Conservation (phyloP, 1,140 invertebrate genomes). For the Laupala kohalensis region DNA sequence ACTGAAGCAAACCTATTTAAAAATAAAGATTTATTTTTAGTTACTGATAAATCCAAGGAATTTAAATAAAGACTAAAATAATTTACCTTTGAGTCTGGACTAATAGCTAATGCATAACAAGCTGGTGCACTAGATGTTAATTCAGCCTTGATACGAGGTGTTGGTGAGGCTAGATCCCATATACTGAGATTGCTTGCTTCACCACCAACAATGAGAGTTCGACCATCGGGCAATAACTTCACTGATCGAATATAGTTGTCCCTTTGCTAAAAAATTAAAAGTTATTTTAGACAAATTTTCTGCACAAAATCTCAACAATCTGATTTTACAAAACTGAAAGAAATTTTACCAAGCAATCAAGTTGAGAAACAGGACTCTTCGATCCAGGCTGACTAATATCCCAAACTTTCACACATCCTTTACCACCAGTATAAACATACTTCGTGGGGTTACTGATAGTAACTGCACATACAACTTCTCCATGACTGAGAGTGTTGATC, state of each 20-base stretch:
- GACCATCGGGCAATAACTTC: constrained; percentile 78
- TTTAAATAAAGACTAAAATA: neutral
- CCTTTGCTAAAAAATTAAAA: constrained; percentile 36
- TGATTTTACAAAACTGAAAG: neutral
- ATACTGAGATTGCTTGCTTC: constrained; percentile 82
- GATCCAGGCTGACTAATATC: constrained; percentile 60
- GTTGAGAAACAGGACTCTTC: constrained; percentile 62
- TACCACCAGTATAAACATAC: constrained; percentile 78
- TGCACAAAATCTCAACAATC: neutral
- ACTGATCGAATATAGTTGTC: constrained; percentile 88
- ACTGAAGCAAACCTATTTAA: constrained; percentile 65
- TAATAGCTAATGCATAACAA: constrained; percentile 88
- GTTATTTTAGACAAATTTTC: neutral
- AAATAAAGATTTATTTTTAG: too few species aligned
- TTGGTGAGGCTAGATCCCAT: constrained; percentile 79
- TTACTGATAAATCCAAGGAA: too few species aligned
- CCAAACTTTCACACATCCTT: constrained; percentile 82
- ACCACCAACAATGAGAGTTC: constrained; percentile 83
- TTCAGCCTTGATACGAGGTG: constrained; percentile 82
- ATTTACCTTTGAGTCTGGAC: constrained; percentile 71
- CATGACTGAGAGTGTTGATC: constrained; percentile 64
- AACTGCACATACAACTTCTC: constrained; percentile 79
- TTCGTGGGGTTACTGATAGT: constrained; percentile 71
- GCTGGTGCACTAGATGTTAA: constrained; percentile 90
- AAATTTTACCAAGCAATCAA: constrained; percentile 55